Base-by-base conservation (phyloP, 2,113 vertebrate genomes). In the Oncorhynchus tshawytscha region DNA sequence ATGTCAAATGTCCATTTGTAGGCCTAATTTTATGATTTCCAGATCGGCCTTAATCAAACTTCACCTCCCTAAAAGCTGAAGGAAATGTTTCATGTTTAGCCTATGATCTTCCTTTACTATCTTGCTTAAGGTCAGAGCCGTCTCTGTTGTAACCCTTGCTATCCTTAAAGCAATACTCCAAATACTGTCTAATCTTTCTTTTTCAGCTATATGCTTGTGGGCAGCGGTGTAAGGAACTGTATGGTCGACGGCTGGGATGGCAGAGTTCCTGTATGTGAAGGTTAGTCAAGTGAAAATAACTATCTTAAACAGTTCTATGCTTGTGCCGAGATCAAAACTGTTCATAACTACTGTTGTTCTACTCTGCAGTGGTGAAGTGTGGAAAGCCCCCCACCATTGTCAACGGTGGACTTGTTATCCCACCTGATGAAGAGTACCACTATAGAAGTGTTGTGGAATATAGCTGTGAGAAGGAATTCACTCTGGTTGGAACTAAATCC, bases 311-410 rank as follows among this genome's bases (percentile, higher is more conserved):
- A 34, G 34, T 34, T 34, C 34, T 34, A 34, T 8, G 34, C 34
- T 8, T 34, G 34, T 34, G 4, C 24, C 11, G 18, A 12, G n/a
- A 31, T 5, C 11, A 34, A 34, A 34, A 8, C 4, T 49, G 6
- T 54, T 75, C 74, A 1, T 5, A 60, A 64, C 49, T 51, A 13
- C 11, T 51, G 49, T 24, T 39, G 78, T 81, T 75, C 77, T 51
- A 34, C 34, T 64, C 81, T 83, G 59, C 75, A 94, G 93, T 4
- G 74, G 4, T 75, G 3, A 0, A 0, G 3, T 94, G 93, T 88
- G 0, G 0, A 0, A 0, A 11, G 0, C 88, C 90, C 0, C 3
- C 7, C 2, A 0, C 0, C 0, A 1, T 89, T 4, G 0, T 0
- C 0, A 0, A 79, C 18, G 88, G 78, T 5, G 0, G 0, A 0